Evolutionary conservation across 1,140 invertebrate species (phyloP).

Genomic region (Monomorium pharaonis): DNA sequence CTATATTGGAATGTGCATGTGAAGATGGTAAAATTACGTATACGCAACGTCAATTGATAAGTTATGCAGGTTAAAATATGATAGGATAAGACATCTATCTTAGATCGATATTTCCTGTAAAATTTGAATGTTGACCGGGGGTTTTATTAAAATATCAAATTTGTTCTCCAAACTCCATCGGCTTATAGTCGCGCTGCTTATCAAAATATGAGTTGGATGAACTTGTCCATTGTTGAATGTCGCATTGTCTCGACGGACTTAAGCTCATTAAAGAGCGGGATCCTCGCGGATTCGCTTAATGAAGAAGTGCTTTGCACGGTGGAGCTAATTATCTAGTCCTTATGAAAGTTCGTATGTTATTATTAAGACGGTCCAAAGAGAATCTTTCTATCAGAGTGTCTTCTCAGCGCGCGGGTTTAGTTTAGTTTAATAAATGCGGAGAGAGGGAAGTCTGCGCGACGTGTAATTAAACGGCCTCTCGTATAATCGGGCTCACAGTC

Average conservation of each 20-base stretch:
- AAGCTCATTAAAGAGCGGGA: neutral
- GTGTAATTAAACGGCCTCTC: constrained; percentile 42
- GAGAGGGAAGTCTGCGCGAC: neutral
- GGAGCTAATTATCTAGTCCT: constrained; percentile 9
- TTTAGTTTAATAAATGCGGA: neutral
- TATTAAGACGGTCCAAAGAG: neutral
- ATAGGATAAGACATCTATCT: neutral
- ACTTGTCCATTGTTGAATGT: neutral
- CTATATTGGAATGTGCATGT: too few relatives aligned
- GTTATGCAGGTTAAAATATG: too few relatives aligned
- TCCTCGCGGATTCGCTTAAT: constrained; percentile 9
- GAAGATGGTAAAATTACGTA: too few relatives aligned
- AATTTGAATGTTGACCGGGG: neutral
- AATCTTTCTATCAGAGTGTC: constrained; percentile 13
- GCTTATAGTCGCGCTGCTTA: neutral
- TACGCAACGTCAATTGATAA: too few relatives aligned
- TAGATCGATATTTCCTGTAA: neutral
- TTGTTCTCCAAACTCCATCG: too few relatives aligned
- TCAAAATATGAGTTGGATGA: neutral
- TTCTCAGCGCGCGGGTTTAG: neutral
- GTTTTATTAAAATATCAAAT: neutral
- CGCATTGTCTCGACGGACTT: neutral
- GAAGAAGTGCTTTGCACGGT: neutral
- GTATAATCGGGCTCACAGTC: constrained; percentile 8
- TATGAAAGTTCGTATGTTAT: constrained; percentile 10